Base-by-base conservation (phyloP, 2,113 vertebrate species). In the Marmota flaviventris region DNA sequence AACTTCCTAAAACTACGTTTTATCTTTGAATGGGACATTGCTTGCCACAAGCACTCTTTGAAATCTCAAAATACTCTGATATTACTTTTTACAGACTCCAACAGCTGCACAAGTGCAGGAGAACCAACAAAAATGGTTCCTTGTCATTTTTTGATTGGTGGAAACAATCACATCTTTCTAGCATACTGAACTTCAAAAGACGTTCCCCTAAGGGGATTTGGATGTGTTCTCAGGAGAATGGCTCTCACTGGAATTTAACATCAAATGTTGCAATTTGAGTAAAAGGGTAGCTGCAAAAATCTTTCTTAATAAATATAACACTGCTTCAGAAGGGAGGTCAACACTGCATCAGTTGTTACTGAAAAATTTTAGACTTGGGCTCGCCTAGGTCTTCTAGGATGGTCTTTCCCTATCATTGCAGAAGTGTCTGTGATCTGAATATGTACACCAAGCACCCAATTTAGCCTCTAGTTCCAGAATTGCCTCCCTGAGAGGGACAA, bases 261-360 rank as follows among this genome's bases (percentile, higher is more conserved):
- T 42, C 45, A 86, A 86, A 37, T 83, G 25, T 56, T 32, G 24
- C 5, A 5, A 51, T 92, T 79, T 96, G 75, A 87, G 45, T 65
- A 75, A 83, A 83, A 51, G 7, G 11, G 0, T 32, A 63, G 45
- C 69, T 89, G n/a, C 14, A 69, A 77, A 89, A 75, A 0, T 11
- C 34, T 73, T 96, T 89, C 69, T 78, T 97, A 48, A 81, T 65
- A 65, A 78, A 76, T 34, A 34, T 32, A 75, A 83, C 37, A 48
- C 32, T 39, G 58, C 82, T 81, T 69, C 32, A 8, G 51, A 84
- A 58, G n/a, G 63, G 69, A 45, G 75, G 13, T 7, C n/a, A 67
- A 9, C 16, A n/a, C 16, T 13, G 72, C 14, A 53, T 69, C 12
- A 32, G 1, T 67, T 72, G 48, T 29, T 5, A 18, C 25, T 81